Evolutionary conservation across 2,888 invertebrate genomes (phyloP), one percentile per base, ranked within the genome.

Genomic region (Amiota minor): DNA sequence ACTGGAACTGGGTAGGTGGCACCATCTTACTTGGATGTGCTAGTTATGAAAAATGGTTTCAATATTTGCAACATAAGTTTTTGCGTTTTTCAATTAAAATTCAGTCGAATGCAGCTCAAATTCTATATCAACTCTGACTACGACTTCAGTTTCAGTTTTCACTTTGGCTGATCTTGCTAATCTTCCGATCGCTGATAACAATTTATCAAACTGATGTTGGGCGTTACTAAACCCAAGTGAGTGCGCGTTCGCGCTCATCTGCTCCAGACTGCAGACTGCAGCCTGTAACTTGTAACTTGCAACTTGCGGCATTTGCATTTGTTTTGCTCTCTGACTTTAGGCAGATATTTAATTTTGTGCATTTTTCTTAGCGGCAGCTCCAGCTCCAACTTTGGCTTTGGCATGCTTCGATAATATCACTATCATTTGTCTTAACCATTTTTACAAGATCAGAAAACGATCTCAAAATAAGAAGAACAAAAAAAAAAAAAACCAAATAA

Each of bases 201-300:
- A 88, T 89, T 89, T 88, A 89, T 89, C 89, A 88, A 81, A 80
- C 82, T 85, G 83, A 84, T 84, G 84, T 85, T 85, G 86, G 85
- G 82, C 81, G 82, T 86, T 16, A 11, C 59, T 18, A 59, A 59
- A 20, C 35, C 35, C 35, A 35, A 35, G 35, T 35, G 35, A 35
- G 2, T 35, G 35, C 35, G 35, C 35, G 6, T 35, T 35, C 35
- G 6, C 35, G 35, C 35, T 35, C 35, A 35, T 35, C 35, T 35
- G 59, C 61, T 70, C 67, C 64, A 62, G 53, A 45, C 53, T 56
- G 14, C 12, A 59, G 46, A 46, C 61, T 11, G 55, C 18, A 55
- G 9, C 12, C 4, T 8, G 45, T 70, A 62, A 47, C 11, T 45
- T 50, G 65, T 74, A 49, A 53, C 59, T 70, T 23, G 59, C 59